Percentiles rank a stretch among this genome's conserved stretches.
phyloP scores from a whole-genome alignment of 2,888 invertebrate species.

The Argyresthia goedartella region DNA sequence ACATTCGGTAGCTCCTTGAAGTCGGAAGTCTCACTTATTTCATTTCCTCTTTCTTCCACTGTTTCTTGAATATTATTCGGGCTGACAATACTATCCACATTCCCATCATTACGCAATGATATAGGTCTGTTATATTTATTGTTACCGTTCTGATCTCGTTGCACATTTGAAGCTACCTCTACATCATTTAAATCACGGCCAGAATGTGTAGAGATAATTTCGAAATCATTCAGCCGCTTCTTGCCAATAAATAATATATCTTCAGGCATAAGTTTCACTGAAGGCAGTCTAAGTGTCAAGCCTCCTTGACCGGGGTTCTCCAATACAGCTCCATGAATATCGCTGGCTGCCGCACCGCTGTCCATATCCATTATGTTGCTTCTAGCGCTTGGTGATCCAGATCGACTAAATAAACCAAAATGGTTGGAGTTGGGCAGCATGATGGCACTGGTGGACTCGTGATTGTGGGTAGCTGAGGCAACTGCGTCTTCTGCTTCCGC shows the following conservation, averaged over 20 bases:
- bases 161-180: no score
- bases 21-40: no score
- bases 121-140: no score
- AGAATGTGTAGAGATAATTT: background rate
- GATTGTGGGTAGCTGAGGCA: slow-evolving; percentile 34
- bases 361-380: slow-evolving; percentile 18
- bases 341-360: slow-evolving; percentile 31
- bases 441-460: slow-evolving; percentile 21
- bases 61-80: no score
- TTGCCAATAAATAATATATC: background rate
- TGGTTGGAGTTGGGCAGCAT: no score
- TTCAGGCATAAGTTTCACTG: background rate
- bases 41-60: no score
- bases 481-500: slow-evolving; percentile 19
- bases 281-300: background rate
- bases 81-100: no score
- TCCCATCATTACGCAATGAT: no score
- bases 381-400: background rate
- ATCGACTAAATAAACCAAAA: no score
- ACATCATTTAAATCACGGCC: no score
- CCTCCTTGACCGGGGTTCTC: slow-evolving; percentile 1
- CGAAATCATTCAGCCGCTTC: background rate
- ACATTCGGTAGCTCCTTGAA: no score
- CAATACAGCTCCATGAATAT: slow-evolving; percentile 24
- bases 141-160: no score